Percentiles rank a stretch among this genome's conserved stretches.
Evolutionary conservation across 2,888 invertebrate species (phyloP).

Genomic region (Aphidius colemani): DNA sequence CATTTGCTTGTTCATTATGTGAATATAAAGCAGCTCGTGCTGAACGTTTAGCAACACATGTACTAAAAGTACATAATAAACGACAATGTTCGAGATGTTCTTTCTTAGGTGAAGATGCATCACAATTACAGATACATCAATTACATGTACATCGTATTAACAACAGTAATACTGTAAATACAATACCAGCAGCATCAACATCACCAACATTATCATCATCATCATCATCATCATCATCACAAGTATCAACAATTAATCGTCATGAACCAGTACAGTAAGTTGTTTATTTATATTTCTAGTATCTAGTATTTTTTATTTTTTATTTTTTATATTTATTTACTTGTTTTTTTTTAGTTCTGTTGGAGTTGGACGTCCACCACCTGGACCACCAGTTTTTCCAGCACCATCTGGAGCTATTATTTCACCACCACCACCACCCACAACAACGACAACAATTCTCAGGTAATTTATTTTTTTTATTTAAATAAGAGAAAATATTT

Average conservation of each 20-base stretch:
- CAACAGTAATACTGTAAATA: constrained; percentile 41
- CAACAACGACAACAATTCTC: constrained; percentile 53
- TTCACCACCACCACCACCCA: constrained; percentile 57
- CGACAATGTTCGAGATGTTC: constrained; percentile 87
- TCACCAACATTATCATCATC: constrained; percentile 33
- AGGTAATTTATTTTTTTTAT: constrained; percentile 45
- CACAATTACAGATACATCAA: constrained; percentile 78
- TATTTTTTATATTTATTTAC: not conserved
- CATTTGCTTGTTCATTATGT: constrained; percentile 87
- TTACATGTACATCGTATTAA: constrained; percentile 56
- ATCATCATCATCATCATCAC: constrained; percentile 15
- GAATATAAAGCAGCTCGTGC: constrained; percentile 93
- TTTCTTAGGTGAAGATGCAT: constrained; percentile 83
- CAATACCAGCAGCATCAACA: constrained; percentile 34
- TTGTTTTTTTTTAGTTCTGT: constrained; percentile 44
- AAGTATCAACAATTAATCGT: constrained; percentile 23
- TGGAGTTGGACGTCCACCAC: constrained; percentile 55
- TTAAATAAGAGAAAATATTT: not conserved
- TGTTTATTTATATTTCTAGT: not conserved
- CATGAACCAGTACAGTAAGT: constrained; percentile 44
- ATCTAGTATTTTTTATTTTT: not conserved
- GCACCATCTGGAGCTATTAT: constrained; percentile 64
- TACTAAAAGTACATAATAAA: constrained; percentile 89
- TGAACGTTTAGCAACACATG: constrained; percentile 87
- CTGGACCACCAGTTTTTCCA: constrained; percentile 56